phyloP scores from a whole-genome alignment of 2,797 vertebrate species.

The Propithecus perrieri region DNA sequence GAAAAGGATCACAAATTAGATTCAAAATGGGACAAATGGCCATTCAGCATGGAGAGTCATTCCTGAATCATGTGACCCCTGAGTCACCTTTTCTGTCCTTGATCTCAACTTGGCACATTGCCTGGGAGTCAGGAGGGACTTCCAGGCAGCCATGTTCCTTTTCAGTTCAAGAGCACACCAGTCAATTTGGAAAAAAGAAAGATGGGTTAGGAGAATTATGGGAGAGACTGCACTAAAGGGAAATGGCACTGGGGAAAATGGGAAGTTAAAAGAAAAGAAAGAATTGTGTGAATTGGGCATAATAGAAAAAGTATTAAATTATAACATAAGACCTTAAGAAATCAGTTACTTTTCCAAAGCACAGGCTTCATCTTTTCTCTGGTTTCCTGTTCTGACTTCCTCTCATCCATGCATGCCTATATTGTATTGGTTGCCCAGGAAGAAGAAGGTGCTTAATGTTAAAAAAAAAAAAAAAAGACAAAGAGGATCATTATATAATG shows the following conservation, averaged over 20 bases:
- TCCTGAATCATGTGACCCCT: neutral
- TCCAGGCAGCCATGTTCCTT: neutral
- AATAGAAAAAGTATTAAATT: neutral
- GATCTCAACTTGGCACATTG: neutral
- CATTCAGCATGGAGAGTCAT: neutral
- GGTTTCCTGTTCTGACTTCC: neutral
- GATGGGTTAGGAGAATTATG: neutral
- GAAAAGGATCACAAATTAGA: constrained; percentile 10
- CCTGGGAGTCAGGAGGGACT: neutral
- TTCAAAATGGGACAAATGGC: constrained; percentile 52
- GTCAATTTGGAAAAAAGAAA: neutral
- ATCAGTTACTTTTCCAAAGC: neutral
- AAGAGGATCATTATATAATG: no score
- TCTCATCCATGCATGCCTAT: neutral
- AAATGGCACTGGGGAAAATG: neutral
- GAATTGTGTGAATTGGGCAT: neutral
- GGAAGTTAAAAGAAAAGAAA: neutral
- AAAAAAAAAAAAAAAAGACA: no score
- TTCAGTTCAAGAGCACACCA: neutral
- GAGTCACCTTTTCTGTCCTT: neutral
- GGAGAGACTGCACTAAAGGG: neutral
- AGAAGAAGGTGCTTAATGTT: neutral
- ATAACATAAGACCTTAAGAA: neutral
- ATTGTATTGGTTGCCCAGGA: neutral
- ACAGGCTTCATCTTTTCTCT: neutral